phyloP scores from a whole-genome alignment of 2,888 invertebrate genomes.

The Mimas tiliae region DNA sequence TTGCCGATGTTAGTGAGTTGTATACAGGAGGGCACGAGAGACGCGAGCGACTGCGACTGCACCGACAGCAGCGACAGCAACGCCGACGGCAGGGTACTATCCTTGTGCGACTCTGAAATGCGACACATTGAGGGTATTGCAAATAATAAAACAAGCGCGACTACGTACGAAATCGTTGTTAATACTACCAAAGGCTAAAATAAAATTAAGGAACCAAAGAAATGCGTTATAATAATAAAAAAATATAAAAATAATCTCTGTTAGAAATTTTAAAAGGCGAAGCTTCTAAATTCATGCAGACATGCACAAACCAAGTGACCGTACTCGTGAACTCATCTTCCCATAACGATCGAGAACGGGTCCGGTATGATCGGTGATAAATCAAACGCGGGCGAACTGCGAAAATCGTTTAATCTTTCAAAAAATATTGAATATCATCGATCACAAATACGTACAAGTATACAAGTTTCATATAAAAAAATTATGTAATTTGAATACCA shows the following conservation, averaged over 20 bases:
- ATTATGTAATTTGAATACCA: constrained; percentile 61
- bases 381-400: constrained; percentile 58
- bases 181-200: constrained; percentile 83
- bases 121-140: constrained; percentile 78
- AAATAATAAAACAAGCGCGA: constrained; percentile 73
- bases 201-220: constrained; percentile 85
- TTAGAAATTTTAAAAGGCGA: constrained; percentile 82
- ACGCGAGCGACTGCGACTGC: constrained; percentile 57
- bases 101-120: constrained; percentile 79
- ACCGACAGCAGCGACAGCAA: constrained; percentile 77
- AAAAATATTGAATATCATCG: constrained; percentile 76
- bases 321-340: constrained; percentile 74
- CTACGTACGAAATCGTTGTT: constrained; percentile 79
- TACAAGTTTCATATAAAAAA: constrained; percentile 74
- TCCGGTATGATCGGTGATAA: constrained; percentile 44
- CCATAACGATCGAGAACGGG: constrained; percentile 68
- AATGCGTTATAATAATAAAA: constrained; percentile 82
- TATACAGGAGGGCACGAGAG: constrained; percentile 61
- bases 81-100: constrained; percentile 70
- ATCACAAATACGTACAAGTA: constrained; percentile 68
- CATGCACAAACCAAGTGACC: constrained; percentile 79
- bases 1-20: constrained; percentile 56
- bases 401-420: constrained; percentile 73
- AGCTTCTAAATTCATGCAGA: constrained; percentile 83
- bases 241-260: constrained; percentile 70